Conservation (phyloP, 2,797 vertebrate genomes). For the Tokudaia muenninki region DNA sequence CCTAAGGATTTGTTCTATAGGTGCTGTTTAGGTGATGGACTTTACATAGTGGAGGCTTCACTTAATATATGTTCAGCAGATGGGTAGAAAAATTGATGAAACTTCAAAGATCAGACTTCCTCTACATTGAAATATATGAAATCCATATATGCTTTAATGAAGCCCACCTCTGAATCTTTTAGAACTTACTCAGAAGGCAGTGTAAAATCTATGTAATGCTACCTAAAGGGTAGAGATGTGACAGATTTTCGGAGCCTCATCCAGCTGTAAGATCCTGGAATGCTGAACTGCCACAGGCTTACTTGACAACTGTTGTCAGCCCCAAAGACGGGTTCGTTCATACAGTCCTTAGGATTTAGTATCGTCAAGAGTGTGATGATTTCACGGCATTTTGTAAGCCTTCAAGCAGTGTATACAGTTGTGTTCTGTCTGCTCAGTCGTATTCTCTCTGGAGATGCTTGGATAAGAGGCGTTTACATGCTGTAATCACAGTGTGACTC, state of each 20-base stretch:
- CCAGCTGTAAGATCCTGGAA: neutral
- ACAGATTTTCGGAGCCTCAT: conserved; percentile 10
- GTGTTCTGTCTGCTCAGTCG: conserved; percentile 37
- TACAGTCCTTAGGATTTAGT: neutral
- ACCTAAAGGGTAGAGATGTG: conserved; percentile 3
- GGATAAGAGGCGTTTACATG: conserved; percentile 27
- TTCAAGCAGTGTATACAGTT: conserved; percentile 51
- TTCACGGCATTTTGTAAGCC: conserved; percentile 51
- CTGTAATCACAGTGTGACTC: conserved; percentile 35
- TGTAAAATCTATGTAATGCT: conserved; percentile 68
- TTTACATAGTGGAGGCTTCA: conserved; percentile 51
- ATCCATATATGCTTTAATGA: conserved; percentile 61
- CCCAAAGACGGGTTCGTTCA: conserved; percentile 21
- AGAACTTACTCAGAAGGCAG: conserved; percentile 65
- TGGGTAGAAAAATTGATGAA: conserved; percentile 40
- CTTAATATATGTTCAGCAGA: conserved; percentile 21
- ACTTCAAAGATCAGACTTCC: conserved; percentile 57
- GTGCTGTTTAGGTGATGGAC: conserved; percentile 72
- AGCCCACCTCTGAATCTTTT: conserved; percentile 69
- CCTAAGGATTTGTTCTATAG: conserved; percentile 62
- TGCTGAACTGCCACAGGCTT: neutral
- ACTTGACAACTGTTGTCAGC: conserved; percentile 34
- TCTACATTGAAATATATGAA: conserved; percentile 54
- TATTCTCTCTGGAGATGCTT: conserved; percentile 59
- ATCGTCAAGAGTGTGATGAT: neutral